Evolutionary conservation across 2,888 invertebrate genomes (phyloP).

Genomic region (Perizoma flavofasciatum): DNA sequence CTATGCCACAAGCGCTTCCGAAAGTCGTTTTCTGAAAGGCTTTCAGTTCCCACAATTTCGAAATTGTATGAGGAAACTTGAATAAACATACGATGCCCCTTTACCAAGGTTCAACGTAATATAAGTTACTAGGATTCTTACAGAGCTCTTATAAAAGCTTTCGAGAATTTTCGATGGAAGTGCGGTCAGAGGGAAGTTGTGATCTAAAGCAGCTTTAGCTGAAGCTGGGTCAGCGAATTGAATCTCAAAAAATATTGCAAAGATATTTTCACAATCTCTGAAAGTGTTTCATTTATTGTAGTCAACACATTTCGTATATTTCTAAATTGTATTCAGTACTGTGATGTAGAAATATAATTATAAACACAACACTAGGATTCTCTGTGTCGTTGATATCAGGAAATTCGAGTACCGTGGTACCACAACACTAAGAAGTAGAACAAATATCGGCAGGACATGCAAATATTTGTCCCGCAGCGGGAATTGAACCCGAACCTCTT

Average conservation of each 20-base stretch:
- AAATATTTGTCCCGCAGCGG: too few relatives aligned
- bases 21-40: too few relatives aligned
- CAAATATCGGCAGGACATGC: too few relatives aligned
- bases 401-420: too few relatives aligned
- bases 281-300: not conserved
- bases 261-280: conserved; percentile 10
- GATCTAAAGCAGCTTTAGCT: conserved; percentile 28
- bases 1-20: too few relatives aligned
- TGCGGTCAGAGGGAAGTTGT: conserved; percentile 22
- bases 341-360: too few relatives aligned
- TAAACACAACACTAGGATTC: too few relatives aligned
- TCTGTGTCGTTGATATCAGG: too few relatives aligned
- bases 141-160: conserved; percentile 58
- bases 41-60: conserved; percentile 31
- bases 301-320: not conserved
- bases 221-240: conserved; percentile 24
- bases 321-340: too few relatives aligned
- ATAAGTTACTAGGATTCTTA: conserved; percentile 49
- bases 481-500: too few relatives aligned
- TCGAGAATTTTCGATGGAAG: conserved; percentile 27
- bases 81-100: conserved; percentile 56
- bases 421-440: too few relatives aligned
- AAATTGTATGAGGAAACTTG: conserved; percentile 55
- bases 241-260: conserved; percentile 26
- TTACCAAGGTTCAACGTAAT: conserved; percentile 43